Evolutionary conservation across 2,113 vertebrate species (phyloP).

Genomic region (Chionomys nivalis): DNA sequence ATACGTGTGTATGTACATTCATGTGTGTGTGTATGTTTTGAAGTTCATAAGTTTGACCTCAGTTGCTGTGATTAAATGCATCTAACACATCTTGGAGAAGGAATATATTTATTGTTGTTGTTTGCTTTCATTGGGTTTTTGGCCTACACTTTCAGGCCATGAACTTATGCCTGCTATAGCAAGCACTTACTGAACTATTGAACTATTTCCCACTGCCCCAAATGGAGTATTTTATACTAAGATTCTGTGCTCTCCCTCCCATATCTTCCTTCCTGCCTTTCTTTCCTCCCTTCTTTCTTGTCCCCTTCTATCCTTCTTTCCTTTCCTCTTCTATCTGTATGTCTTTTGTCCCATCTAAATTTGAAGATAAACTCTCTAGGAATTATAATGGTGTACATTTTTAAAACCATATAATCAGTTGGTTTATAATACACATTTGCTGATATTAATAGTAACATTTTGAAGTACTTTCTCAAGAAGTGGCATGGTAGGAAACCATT

Average conservation of each 20-base stretch:
- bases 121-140: neutral
- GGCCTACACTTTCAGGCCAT: neutral
- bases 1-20: neutral
- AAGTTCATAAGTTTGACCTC: neutral
- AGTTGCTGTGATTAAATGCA: neutral
- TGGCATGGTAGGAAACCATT: neutral
- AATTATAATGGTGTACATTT: neutral
- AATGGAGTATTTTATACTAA: neutral
- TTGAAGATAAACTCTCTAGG: neutral
- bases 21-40: neutral
- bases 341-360: neutral
- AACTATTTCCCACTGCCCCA: neutral
- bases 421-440: neutral
- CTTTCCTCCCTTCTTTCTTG: neutral
- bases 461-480: neutral
- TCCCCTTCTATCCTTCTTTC: fast-evolving
- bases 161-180: neutral
- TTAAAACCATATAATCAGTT: neutral
- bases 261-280: fast-evolving
- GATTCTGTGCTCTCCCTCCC: neutral
- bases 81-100: neutral
- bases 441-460: neutral
- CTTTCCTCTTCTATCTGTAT: neutral
- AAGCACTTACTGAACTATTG: neutral
- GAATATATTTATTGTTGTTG: neutral